These are phyloP conservation scores for Colaptes auratus DNA, from an alignment of 2,113 vertebrate species.

Conservation along the genomic window DNA sequence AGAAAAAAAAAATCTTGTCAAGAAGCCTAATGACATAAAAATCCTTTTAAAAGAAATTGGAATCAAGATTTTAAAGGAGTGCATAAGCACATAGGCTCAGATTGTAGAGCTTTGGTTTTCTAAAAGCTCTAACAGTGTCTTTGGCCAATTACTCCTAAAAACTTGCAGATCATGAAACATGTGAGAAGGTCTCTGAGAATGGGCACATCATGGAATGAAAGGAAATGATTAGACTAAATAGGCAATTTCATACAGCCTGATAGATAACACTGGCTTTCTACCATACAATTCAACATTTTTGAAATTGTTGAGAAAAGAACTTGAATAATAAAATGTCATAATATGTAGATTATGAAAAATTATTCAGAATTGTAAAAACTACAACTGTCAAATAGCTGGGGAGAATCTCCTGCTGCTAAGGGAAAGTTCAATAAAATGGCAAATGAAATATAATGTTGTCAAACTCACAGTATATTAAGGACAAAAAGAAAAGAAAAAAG, in stretches of 20 bases:
- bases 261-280: not conserved
- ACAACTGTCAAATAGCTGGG: not conserved
- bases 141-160: not conserved
- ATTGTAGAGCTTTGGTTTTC: not conserved
- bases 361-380: not conserved
- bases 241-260: not conserved
- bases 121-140: not conserved
- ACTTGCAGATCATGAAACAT: not conserved
- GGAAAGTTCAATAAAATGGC: not conserved
- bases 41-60: not conserved
- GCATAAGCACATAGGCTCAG: not conserved
- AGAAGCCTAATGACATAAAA: not conserved
- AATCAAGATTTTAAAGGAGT: not conserved
- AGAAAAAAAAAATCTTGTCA: not conserved
- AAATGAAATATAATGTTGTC: not conserved
- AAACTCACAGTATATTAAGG: not conserved
- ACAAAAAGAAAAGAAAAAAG: not conserved
- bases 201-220: not conserved
- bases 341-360: not conserved
- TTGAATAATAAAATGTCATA: not conserved
- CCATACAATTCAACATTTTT: not conserved
- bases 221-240: not conserved
- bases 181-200: not conserved
- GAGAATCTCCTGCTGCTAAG: not conserved
- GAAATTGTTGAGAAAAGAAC: not conserved